These are phyloP conservation scores for Odobenus rosmarus DNA, from an alignment of 2,113 vertebrate species.

Conservation along the genomic window DNA sequence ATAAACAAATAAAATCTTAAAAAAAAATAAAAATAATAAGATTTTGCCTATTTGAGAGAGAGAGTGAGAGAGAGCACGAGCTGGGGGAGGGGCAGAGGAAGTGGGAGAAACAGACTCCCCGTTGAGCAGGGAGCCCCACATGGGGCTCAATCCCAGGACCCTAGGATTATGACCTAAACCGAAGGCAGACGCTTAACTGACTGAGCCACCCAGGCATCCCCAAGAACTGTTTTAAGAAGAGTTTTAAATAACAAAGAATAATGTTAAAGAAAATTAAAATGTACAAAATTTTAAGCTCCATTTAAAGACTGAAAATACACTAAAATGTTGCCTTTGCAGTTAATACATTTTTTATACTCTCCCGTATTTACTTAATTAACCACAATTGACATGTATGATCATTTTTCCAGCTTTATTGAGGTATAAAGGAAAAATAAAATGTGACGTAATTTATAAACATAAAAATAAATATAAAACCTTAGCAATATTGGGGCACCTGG, in stretches of 20 bases:
- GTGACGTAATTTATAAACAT: background rate
- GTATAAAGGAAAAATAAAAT: background rate
- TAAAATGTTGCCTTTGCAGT: background rate
- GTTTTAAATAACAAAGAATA: background rate
- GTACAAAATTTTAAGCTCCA: background rate
- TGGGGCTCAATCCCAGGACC: too few relatives aligned
- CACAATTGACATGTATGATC: background rate
- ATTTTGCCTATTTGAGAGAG: too few relatives aligned
- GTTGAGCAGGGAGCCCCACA: too few relatives aligned
- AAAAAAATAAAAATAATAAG: too few relatives aligned
- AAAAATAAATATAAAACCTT: background rate
- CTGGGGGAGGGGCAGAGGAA: too few relatives aligned
- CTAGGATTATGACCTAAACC: too few relatives aligned
- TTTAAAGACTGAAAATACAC: background rate
- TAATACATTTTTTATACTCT: background rate
- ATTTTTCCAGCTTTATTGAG: background rate
- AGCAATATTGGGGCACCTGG: background rate
- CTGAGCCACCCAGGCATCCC: background rate
- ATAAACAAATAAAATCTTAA: too few relatives aligned
- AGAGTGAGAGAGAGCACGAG: too few relatives aligned
- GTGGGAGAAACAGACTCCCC: too few relatives aligned
- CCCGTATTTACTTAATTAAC: background rate
- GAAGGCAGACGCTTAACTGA: too few relatives aligned
- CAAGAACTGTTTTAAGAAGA: background rate
- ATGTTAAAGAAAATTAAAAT: background rate